Evolutionary conservation across 2,113 vertebrate genomes (phyloP).

Genomic region (Danionella cerebrum): DNA sequence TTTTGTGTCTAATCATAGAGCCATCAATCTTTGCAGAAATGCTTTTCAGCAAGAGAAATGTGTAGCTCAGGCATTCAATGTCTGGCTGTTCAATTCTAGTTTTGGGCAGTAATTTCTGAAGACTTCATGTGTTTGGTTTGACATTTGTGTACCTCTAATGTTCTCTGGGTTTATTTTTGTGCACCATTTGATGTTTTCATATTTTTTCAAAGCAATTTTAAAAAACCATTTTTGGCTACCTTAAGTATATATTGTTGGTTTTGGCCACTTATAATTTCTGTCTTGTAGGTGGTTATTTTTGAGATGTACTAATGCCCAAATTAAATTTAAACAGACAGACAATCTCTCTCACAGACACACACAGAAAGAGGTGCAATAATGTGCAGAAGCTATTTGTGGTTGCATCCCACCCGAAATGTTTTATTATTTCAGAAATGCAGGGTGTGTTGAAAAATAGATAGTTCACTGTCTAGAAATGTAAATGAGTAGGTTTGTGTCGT

Average conservation of each 20-base stretch:
- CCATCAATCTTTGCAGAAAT: constrained; percentile 9
- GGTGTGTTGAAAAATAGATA: constrained; percentile 74
- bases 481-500: constrained; percentile 67
- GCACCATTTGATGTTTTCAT: constrained; percentile 55
- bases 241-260: constrained; percentile 72
- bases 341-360: constrained; percentile 43
- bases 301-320: constrained; percentile 69
- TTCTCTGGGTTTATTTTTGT: constrained; percentile 50
- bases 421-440: constrained; percentile 74
- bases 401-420: constrained; percentile 69
- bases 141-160: constrained; percentile 53
- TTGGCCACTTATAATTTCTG: constrained; percentile 71
- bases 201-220: constrained; percentile 58
- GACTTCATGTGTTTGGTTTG: constrained; percentile 60
- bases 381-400: constrained; percentile 44
- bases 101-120: constrained; percentile 47
- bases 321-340: constrained; percentile 70
- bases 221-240: constrained; percentile 59
- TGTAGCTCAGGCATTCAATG: constrained; percentile 7
- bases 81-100: constrained; percentile 14
- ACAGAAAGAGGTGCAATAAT: constrained; percentile 37
- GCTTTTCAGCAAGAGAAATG: constrained; percentile 2
- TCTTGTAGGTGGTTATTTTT: constrained; percentile 71
- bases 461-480: constrained; percentile 68
- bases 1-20: neutral